Conservation (phyloP, 2,113 vertebrate species). For the Aptenodytes forsteri region DNA sequence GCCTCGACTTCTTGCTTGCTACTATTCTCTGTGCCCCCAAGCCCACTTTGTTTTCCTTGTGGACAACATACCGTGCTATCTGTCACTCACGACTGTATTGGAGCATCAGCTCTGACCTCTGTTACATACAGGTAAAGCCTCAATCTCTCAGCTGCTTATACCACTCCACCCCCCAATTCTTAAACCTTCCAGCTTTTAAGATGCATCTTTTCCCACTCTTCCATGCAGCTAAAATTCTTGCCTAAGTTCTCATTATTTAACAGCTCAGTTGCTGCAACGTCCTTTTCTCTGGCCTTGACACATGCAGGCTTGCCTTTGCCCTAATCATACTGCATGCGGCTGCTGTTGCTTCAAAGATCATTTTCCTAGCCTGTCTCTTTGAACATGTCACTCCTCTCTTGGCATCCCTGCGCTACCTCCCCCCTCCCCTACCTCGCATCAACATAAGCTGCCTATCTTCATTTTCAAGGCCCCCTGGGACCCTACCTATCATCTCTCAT, state of each 20-base stretch:
- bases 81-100: background rate
- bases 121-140: background rate
- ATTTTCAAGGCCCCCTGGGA: conserved; percentile 14
- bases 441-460: conserved; percentile 44
- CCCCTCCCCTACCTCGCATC: background rate
- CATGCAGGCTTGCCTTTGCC: background rate
- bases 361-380: conserved; percentile 39
- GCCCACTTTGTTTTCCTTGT: background rate
- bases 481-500: conserved; percentile 10
- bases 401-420: background rate
- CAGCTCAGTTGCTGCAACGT: background rate
- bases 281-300: background rate
- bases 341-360: conserved; percentile 37
- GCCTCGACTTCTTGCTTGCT: background rate
- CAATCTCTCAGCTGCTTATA: background rate
- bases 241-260: background rate
- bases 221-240: background rate
- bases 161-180: background rate
- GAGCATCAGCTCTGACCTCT: background rate
- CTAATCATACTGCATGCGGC: background rate
- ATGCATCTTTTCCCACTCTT: background rate
- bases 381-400: conserved; percentile 17
- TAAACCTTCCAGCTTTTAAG: background rate
- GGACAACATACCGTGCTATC: background rate
- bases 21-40: background rate